These are phyloP conservation scores for Phrynocephalus vlangalii DNA, from an alignment of 2,797 vertebrate species.

Conservation along the genomic window DNA sequence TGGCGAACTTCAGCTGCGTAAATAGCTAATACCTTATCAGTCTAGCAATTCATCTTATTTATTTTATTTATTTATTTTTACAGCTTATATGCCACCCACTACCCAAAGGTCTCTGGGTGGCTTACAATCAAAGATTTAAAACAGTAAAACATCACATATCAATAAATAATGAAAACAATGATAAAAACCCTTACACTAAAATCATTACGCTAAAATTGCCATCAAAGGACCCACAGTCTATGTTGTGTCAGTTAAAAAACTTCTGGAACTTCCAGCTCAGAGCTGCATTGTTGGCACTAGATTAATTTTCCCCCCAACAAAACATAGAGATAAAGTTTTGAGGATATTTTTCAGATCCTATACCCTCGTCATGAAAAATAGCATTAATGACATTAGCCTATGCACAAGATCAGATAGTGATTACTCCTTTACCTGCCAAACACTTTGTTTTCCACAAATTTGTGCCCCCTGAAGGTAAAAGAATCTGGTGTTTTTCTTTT, in stretches of 20 bases:
- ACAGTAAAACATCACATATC: no score
- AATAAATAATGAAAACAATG: no score
- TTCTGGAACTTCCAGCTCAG: neutral
- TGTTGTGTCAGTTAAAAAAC: neutral
- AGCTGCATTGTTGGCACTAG: neutral
- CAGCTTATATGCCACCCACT: no score
- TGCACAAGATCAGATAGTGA: neutral
- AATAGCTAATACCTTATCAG: neutral
- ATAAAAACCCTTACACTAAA: no score
- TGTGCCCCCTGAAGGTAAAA: neutral
- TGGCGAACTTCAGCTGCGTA: constrained; percentile 16
- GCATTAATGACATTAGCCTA: neutral
- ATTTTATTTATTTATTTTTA: no score
- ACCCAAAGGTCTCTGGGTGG: no score
- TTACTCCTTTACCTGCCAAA: neutral
- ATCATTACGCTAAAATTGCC: no score
- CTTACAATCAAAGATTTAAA: no score
- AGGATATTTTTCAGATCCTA: neutral
- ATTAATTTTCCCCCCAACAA: neutral
- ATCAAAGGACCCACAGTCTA: no score
- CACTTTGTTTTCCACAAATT: no score
- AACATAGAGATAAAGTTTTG: neutral
- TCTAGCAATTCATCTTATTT: neutral
- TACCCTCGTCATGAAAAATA: neutral
- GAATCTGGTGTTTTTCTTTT: neutral